Conservation (phyloP, 2,888 invertebrate species). For the Brachyptera risi region DNA sequence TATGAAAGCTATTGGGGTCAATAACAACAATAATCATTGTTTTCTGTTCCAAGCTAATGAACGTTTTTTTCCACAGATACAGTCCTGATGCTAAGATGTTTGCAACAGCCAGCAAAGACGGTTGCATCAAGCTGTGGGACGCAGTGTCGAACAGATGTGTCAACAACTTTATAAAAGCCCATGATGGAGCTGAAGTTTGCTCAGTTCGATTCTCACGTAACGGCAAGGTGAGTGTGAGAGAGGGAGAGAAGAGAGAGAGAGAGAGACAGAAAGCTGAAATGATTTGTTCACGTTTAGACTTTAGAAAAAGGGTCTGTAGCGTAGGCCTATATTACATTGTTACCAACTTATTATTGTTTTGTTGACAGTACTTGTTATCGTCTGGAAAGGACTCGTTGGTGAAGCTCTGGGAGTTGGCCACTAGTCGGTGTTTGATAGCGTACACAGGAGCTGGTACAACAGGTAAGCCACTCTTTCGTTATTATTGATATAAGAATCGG, state of each 20-base stretch:
- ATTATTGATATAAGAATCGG: too few species aligned
- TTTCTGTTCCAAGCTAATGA: neutral
- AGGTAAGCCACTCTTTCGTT: too few species aligned
- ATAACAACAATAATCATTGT: too few species aligned
- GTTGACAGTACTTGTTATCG: constrained; percentile 88
- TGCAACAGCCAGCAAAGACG: constrained; percentile 89
- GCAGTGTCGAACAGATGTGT: constrained; percentile 90
- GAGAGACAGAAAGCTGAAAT: too few species aligned
- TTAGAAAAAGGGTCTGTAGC: too few species aligned
- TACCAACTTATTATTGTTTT: too few species aligned
- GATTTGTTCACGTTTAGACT: too few species aligned
- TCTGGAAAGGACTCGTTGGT: constrained; percentile 96
- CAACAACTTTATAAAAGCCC: constrained; percentile 89
- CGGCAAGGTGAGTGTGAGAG: constrained; percentile 84
- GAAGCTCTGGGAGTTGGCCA: constrained; percentile 97
- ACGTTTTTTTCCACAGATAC: constrained; percentile 46
- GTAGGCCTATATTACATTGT: too few species aligned
- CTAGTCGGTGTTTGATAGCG: constrained; percentile 93
- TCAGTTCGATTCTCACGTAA: constrained; percentile 92
- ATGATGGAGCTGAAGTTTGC: constrained; percentile 91
- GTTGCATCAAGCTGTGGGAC: constrained; percentile 95
- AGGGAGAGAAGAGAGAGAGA: too few species aligned
- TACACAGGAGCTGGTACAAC: constrained; percentile 87
- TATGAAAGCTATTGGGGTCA: too few species aligned
- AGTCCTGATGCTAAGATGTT: constrained; percentile 66